Percentiles rank a stretch among this genome's conserved stretches.
phyloP scores from a whole-genome alignment of 2,888 invertebrate genomes.

The Hypena proboscidalis region DNA sequence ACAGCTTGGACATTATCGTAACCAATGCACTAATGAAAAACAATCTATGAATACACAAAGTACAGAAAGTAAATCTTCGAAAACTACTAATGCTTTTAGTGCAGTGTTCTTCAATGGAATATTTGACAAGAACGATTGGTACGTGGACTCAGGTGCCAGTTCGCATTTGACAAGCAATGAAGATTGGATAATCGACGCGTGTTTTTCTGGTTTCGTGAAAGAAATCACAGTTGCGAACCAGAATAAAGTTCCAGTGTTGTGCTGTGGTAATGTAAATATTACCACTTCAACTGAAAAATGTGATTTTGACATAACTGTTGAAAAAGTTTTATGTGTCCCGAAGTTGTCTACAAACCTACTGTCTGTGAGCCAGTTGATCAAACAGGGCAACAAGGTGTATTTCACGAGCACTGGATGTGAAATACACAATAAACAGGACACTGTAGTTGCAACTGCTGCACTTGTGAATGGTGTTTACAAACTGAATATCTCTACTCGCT shows the following conservation, averaged over 20 bases:
- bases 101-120: conserved; percentile 1
- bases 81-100: conserved; percentile 5
- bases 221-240: conserved; percentile 6
- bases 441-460: background rate
- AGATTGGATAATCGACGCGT: conserved; percentile 4
- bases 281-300: too few species aligned
- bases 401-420: background rate
- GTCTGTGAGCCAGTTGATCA: conserved; percentile 9
- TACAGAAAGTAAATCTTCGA: conserved; percentile 1
- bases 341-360: conserved; percentile 11
- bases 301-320: conserved; percentile 11
- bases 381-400: background rate
- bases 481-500: background rate
- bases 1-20: conserved; percentile 2
- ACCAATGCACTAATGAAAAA: background rate
- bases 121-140: conserved; percentile 7
- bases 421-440: background rate
- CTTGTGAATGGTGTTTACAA: background rate
- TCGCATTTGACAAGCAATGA: conserved; percentile 5
- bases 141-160: conserved; percentile 9
- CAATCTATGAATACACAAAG: too few species aligned
- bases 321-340: conserved; percentile 9
- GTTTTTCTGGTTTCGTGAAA: conserved; percentile 1
- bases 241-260: conserved; percentile 4
- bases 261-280: conserved; percentile 5